Evolutionary conservation across 2,797 vertebrate species (phyloP).

Genomic region (Harpagifer antarcticus): DNA sequence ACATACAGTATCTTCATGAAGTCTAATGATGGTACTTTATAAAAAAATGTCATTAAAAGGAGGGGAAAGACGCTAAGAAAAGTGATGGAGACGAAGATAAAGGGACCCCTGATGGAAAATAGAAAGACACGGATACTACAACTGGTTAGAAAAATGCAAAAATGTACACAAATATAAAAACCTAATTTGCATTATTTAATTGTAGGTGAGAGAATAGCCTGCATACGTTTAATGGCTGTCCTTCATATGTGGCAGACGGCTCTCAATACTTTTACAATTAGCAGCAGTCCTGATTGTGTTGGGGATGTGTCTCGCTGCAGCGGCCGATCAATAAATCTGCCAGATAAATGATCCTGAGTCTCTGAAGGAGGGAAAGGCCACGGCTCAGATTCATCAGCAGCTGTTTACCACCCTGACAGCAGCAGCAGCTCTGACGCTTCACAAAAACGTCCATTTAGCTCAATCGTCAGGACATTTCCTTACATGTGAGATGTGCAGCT

Average conservation of each 20-base stretch:
- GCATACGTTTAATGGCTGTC: not conserved
- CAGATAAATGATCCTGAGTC: slow-evolving; percentile 75
- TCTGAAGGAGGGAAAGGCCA: slow-evolving; percentile 77
- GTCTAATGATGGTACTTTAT: too few species aligned
- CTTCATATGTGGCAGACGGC: not conserved
- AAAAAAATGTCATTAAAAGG: too few species aligned
- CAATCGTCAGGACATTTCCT: slow-evolving; percentile 42
- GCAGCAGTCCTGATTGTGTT: slow-evolving; percentile 61
- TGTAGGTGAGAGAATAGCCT: not conserved
- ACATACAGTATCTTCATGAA: too few species aligned
- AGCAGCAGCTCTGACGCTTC: slow-evolving; percentile 35
- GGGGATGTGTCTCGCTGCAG: slow-evolving; percentile 21
- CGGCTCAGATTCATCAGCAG: slow-evolving; percentile 78
- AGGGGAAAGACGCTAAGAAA: slow-evolving; percentile 1
- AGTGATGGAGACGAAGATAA: not conserved
- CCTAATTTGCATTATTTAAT: not conserved
- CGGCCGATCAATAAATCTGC: slow-evolving; percentile 79
- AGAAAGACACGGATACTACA: not conserved
- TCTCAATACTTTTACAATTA: slow-evolving; percentile 72
- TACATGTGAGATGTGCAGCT: slow-evolving; percentile 22
- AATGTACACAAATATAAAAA: not conserved
- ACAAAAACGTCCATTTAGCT: slow-evolving; percentile 48
- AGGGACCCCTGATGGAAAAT: not conserved
- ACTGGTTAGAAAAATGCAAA: not conserved
- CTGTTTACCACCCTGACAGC: slow-evolving; percentile 1